phyloP scores from a whole-genome alignment of 2,113 vertebrate species.

The Pituophis catenifer region DNA sequence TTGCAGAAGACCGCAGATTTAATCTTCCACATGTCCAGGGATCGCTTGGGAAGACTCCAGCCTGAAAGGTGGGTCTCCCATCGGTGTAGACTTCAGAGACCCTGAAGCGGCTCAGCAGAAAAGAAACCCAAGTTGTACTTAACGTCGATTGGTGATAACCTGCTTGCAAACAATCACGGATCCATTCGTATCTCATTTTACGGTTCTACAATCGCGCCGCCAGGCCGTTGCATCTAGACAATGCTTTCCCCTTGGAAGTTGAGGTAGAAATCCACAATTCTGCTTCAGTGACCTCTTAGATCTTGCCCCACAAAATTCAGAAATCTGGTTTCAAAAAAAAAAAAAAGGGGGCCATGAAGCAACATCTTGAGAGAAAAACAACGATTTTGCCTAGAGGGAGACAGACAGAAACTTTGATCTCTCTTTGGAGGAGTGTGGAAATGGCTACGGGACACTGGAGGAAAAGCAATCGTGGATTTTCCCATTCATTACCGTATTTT shows the following conservation, averaged over 20 bases:
- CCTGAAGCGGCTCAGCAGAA: too few species aligned
- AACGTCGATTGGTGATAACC: background rate
- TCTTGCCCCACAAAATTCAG: background rate
- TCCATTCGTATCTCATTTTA: background rate
- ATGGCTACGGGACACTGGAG: background rate
- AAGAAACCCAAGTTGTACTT: background rate
- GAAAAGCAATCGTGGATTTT: background rate
- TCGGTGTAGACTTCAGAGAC: too few species aligned
- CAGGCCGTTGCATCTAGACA: background rate
- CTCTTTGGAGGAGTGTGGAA: background rate
- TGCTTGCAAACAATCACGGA: background rate
- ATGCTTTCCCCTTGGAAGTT: background rate
- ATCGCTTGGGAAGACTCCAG: background rate
- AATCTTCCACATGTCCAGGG: background rate
- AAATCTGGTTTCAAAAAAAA: background rate
- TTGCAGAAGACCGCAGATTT: background rate
- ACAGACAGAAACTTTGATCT: background rate
- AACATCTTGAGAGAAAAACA: too few species aligned
- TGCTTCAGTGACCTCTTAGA: background rate
- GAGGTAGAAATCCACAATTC: background rate
- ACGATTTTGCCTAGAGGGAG: background rate
- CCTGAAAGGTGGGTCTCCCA: background rate
- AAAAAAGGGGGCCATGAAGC: background rate
- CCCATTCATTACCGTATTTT: background rate
- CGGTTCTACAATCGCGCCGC: conserved; percentile 12